Conservation (phyloP, 2,888 invertebrate species). For the Hedychridium roseum region DNA sequence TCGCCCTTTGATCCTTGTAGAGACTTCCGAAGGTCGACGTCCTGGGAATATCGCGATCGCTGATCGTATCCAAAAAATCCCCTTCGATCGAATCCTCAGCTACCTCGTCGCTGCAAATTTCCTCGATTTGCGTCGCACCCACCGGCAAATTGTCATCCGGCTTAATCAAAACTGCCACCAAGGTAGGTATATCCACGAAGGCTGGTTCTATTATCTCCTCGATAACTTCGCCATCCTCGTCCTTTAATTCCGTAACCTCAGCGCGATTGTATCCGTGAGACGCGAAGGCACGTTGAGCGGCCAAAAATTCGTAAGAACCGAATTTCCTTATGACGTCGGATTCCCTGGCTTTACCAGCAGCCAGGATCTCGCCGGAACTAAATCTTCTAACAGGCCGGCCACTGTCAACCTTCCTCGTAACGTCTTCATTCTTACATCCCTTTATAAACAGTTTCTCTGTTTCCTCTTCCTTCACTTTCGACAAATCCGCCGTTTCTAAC, state of each 20-base stretch:
- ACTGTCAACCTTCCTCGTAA: background rate
- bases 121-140: constrained; percentile 45
- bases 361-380: constrained; percentile 34
- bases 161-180: constrained; percentile 54
- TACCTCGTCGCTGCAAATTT: constrained; percentile 43
- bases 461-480: constrained; percentile 1
- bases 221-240: constrained; percentile 34
- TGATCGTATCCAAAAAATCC: constrained; percentile 25
- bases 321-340: constrained; percentile 25
- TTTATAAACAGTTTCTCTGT: background rate
- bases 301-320: constrained; percentile 38
- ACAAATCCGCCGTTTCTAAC: constrained; percentile 9
- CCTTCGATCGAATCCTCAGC: constrained; percentile 40
- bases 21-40: too few relatives aligned
- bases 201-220: constrained; percentile 44
- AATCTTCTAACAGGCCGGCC: constrained; percentile 26
- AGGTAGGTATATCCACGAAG: constrained; percentile 53
- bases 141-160: constrained; percentile 42
- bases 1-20: too few relatives aligned
- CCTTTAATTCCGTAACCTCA: constrained; percentile 39
- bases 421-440: too few relatives aligned
- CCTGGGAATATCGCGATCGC: constrained; percentile 7
- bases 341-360: constrained; percentile 12
- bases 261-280: constrained; percentile 34
- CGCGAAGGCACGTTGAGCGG: constrained; percentile 15